These are phyloP conservation scores for Drosophila ironensis DNA, from an alignment of 1,140 invertebrate species.

Conservation along the genomic window DNA sequence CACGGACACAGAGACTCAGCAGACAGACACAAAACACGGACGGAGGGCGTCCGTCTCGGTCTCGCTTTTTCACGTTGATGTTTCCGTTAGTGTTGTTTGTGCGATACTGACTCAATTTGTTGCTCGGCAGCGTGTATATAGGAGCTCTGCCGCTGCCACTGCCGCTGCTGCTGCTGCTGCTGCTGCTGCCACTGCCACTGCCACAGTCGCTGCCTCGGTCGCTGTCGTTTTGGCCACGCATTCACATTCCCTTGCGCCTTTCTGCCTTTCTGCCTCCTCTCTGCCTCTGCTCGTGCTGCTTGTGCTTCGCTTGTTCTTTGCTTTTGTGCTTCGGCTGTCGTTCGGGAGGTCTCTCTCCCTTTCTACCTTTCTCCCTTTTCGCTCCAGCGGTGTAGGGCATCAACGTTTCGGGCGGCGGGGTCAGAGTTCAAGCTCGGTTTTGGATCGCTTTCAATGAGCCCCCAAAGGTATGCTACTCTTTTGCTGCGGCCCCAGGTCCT, in stretches of 20 bases:
- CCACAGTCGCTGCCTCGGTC: conserved; percentile 34
- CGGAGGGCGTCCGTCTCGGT: conserved; percentile 59
- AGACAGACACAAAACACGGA: conserved; percentile 42
- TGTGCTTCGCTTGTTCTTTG: no score
- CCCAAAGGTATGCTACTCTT: conserved; percentile 30
- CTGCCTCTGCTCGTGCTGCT: neutral
- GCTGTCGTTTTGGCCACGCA: no score
- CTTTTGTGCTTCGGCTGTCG: no score
- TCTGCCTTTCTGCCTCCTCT: neutral
- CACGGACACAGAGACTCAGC: conserved; percentile 13
- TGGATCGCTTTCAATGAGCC: neutral
- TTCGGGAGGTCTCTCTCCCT: no score
- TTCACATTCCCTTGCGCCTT: no score
- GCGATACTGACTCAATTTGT: conserved; percentile 81
- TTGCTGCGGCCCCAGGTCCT: no score
- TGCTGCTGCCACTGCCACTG: neutral
- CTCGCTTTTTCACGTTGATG: conserved; percentile 76
- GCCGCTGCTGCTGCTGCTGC: conserved; percentile 1
- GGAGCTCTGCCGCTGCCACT: conserved; percentile 24
- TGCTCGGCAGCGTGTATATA: conserved; percentile 74
- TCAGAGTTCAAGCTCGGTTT: neutral
- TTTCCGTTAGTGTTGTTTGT: conserved; percentile 82
- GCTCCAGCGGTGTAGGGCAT: conserved; percentile 28
- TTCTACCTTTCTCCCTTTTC: conserved; percentile 9
- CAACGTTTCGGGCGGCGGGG: conserved; percentile 1